Evolutionary conservation across 2,888 invertebrate species (phyloP).

Genomic region (Lingula anatina): DNA sequence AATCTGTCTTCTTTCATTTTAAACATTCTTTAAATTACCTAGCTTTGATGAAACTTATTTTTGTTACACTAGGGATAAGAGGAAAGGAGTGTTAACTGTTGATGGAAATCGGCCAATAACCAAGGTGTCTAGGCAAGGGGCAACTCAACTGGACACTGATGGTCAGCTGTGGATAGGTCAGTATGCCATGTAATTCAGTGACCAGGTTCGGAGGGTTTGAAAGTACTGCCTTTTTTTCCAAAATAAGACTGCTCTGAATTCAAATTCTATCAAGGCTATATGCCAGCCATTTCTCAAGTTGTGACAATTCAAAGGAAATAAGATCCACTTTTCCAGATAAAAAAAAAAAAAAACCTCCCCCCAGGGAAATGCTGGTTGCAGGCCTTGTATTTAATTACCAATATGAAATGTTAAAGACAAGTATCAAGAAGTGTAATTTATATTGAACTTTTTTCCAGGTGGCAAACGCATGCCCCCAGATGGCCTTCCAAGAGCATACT

Average conservation of each 20-base stretch:
- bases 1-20: too few relatives aligned
- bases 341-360: too few relatives aligned
- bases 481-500: conserved; percentile 67
- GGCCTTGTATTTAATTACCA: too few relatives aligned
- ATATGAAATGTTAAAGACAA: too few relatives aligned
- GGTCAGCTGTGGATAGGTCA: conserved; percentile 75
- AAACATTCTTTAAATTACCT: too few relatives aligned
- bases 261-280: too few relatives aligned
- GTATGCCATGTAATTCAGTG: conserved; percentile 19
- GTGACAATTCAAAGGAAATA: too few relatives aligned
- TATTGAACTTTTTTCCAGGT: conserved; percentile 58
- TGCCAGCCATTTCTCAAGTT: too few relatives aligned
- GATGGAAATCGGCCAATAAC: conserved; percentile 65
- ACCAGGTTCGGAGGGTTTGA: neutral
- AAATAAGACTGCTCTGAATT: neutral
- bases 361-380: too few relatives aligned
- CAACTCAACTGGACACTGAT: conserved; percentile 69
- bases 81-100: conserved; percentile 67
- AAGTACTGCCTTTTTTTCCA: neutral
- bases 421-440: neutral
- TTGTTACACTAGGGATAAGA: conserved; percentile 58
- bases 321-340: too few relatives aligned
- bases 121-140: conserved; percentile 64
- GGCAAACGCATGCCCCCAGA: conserved; percentile 67
- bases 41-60: too few relatives aligned